Conservation (phyloP, 2,797 vertebrate species). For the Stomatorhinus walkeri region DNA sequence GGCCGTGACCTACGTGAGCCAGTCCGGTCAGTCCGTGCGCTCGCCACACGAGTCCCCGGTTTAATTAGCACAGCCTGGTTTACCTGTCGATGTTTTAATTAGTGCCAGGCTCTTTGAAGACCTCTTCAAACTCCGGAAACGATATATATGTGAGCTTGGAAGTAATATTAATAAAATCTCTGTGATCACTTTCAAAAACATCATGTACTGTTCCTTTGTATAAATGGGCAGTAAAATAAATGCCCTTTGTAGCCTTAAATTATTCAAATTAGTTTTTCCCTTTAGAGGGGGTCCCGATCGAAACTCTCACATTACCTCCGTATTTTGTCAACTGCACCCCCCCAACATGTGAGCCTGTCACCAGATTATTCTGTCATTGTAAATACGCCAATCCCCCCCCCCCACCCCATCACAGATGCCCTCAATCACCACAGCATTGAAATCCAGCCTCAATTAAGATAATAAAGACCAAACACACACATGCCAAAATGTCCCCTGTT, state of each 20-base stretch:
- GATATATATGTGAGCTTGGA: background rate
- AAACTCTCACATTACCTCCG: background rate
- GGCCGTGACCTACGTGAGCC: background rate
- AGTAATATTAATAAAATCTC: background rate
- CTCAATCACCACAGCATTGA: background rate
- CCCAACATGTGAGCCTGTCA: background rate
- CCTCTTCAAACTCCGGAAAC: background rate
- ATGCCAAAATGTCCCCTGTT: slow-evolving; percentile 29
- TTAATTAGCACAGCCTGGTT: slow-evolving; percentile 10
- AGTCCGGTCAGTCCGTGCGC: background rate
- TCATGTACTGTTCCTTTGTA: background rate
- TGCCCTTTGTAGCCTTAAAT: background rate
- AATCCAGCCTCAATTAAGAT: slow-evolving; percentile 13
- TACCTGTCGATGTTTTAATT: background rate
- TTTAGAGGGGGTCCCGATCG: background rate
- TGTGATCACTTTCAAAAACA: background rate
- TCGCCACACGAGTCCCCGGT: background rate
- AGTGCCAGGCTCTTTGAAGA: slow-evolving; percentile 5
- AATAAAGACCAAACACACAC: slow-evolving; percentile 8
- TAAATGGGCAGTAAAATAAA: background rate
- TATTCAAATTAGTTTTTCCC: background rate
- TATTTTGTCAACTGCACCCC: background rate
- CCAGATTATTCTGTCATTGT: background rate
- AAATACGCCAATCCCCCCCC: background rate
- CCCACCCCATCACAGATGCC: background rate